Evolutionary conservation across 2,113 vertebrate species (phyloP).

Genomic region (Tricholaema leucomelas): DNA sequence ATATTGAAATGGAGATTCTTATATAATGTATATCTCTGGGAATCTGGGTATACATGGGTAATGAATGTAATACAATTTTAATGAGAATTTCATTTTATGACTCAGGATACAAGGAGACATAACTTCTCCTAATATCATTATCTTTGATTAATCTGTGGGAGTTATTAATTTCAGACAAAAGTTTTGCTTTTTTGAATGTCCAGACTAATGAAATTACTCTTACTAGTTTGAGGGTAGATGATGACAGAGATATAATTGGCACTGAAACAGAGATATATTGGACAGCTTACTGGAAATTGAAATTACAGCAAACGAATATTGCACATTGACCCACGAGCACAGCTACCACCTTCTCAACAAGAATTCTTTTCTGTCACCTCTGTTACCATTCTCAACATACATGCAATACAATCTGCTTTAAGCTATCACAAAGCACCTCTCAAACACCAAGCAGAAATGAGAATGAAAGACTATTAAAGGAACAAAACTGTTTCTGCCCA

Average conservation of each 20-base stretch:
- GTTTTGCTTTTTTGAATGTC: constrained; percentile 52
- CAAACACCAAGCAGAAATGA: neutral
- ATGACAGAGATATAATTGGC: constrained; percentile 45
- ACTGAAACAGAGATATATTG: constrained; percentile 43
- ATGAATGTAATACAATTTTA: constrained; percentile 72
- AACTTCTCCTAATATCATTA: constrained; percentile 71
- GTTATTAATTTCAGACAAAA: constrained; percentile 73
- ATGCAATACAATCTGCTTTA: neutral
- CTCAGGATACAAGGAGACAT: constrained; percentile 68
- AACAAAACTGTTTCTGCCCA: neutral
- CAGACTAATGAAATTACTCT: constrained; percentile 64
- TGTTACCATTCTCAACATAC: neutral
- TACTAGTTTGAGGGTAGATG: constrained; percentile 57
- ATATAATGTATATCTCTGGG: constrained; percentile 70
- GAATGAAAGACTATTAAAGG: neutral
- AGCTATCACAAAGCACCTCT: neutral
- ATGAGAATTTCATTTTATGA: constrained; percentile 72
- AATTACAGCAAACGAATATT: constrained; percentile 28
- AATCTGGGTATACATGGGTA: constrained; percentile 64
- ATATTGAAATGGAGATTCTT: constrained; percentile 55
- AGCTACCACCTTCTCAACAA: neutral
- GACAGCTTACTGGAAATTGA: constrained; percentile 40
- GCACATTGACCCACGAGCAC: constrained; percentile 9
- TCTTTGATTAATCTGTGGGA: constrained; percentile 72
- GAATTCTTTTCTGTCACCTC: neutral